A percentile compares a stretch with the other conserved stretches of the same genome.
These are phyloP conservation scores for Heliconius hermathena DNA, from an alignment of 1,140 invertebrate genomes.

Conservation along the genomic window DNA sequence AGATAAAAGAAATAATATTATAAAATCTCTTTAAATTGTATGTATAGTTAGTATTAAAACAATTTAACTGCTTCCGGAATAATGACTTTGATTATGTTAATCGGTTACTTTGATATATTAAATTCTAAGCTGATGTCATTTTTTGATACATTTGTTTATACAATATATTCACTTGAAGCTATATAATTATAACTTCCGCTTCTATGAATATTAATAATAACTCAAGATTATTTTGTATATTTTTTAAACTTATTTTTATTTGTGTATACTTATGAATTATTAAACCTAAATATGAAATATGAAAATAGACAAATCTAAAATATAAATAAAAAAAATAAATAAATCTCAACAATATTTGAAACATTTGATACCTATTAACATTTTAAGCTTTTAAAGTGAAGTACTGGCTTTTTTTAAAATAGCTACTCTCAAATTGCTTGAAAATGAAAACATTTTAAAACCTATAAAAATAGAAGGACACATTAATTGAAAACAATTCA, in stretches of 20 bases:
- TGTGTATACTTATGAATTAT: too few relatives aligned
- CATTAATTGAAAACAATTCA: conserved; percentile 11
- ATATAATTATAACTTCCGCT: not conserved
- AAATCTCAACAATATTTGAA: too few relatives aligned
- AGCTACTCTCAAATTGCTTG: not conserved
- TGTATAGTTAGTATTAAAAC: not conserved
- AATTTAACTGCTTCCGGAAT: not conserved
- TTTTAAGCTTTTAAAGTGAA: not conserved
- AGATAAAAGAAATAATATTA: too few relatives aligned
- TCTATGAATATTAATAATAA: not conserved
- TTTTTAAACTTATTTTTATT: too few relatives aligned
- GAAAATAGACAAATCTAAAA: not conserved
- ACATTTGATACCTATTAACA: too few relatives aligned
- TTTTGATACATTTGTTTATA: not conserved
- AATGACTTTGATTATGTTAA: not conserved
- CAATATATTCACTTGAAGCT: not conserved
- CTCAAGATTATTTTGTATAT: too few relatives aligned
- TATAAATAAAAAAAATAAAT: not conserved
- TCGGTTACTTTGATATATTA: not conserved
- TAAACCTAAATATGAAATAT: not conserved
- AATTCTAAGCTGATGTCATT: not conserved
- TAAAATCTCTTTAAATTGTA: not conserved
- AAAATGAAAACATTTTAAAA: conserved; percentile 38
- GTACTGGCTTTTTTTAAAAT: not conserved
- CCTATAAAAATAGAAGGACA: not conserved